Conservation (phyloP, 2,797 vertebrate genomes). For the Oreortyx pictus region DNA sequence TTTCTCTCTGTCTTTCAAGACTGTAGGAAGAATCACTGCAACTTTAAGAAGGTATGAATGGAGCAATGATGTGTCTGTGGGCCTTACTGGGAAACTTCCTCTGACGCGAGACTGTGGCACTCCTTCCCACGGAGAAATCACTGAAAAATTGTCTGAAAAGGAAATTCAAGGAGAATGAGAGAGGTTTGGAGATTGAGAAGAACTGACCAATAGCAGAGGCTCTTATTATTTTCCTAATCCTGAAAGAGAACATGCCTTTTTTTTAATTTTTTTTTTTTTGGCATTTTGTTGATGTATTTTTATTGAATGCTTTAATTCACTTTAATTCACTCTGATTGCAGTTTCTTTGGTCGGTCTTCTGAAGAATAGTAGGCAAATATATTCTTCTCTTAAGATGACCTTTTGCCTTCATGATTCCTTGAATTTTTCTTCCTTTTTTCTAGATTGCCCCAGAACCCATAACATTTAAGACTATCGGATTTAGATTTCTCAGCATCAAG, state of each 20-base stretch:
- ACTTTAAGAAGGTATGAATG: not conserved
- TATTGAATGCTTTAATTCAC: not conserved
- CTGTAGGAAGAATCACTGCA: not conserved
- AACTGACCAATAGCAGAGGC: not conserved
- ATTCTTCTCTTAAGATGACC: not conserved
- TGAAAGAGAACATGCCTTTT: not conserved
- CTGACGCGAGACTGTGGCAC: not conserved
- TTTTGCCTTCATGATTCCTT: not conserved
- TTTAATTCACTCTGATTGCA: not conserved
- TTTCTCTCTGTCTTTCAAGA: not conserved
- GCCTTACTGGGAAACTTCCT: not conserved
- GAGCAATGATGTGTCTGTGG: not conserved
- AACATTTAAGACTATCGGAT: not conserved
- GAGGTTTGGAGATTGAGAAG: constrained; percentile 7
- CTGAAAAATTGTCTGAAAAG: not conserved
- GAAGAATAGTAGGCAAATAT: not conserved
- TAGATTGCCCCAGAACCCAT: not conserved
- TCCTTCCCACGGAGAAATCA: not conserved
- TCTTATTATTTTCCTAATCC: not conserved
- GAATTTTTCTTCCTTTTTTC: not conserved
- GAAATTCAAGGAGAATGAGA: constrained; percentile 27
- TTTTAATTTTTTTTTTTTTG: not conserved
- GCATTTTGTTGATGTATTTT: constrained; percentile 1
- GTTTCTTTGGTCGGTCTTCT: not conserved
- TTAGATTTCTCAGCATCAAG: not conserved